Conservation (phyloP, 2,888 invertebrate genomes). For the Luffia ferchaultella region DNA sequence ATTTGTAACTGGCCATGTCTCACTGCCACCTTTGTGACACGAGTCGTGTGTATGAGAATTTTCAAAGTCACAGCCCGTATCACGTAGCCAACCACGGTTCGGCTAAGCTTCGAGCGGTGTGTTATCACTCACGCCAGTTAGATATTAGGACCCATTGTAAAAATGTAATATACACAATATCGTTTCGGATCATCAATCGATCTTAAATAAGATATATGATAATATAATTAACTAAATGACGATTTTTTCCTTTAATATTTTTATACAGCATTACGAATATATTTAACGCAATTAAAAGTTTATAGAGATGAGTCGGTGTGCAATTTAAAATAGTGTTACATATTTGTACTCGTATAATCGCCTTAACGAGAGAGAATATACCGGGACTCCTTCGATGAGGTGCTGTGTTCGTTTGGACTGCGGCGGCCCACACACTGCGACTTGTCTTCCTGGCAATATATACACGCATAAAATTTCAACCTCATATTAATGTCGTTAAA, state of each 20-base stretch:
- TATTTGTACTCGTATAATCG: constrained; percentile 45
- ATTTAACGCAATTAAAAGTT: constrained; percentile 64
- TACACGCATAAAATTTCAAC: too few relatives aligned
- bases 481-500: too few relatives aligned
- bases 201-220: constrained; percentile 56
- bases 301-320: constrained; percentile 64
- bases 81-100: neutral
- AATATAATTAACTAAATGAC: constrained; percentile 30
- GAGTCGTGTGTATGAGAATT: neutral
- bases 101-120: neutral
- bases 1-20: neutral
- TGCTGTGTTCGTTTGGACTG: constrained; percentile 19
- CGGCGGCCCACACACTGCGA: neutral
- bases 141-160: constrained; percentile 57
- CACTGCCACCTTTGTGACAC: neutral
- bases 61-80: neutral
- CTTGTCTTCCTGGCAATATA: neutral
- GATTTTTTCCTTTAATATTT: constrained; percentile 64
- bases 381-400: constrained; percentile 11
- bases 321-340: constrained; percentile 58
- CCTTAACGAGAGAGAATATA: constrained; percentile 65
- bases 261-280: constrained; percentile 62
- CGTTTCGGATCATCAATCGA: constrained; percentile 50
- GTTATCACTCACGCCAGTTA: constrained; percentile 48
- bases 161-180: constrained; percentile 64